Evolutionary conservation across 2,113 vertebrate species (phyloP).

Genomic region (Lethenteron reissneri): DNA sequence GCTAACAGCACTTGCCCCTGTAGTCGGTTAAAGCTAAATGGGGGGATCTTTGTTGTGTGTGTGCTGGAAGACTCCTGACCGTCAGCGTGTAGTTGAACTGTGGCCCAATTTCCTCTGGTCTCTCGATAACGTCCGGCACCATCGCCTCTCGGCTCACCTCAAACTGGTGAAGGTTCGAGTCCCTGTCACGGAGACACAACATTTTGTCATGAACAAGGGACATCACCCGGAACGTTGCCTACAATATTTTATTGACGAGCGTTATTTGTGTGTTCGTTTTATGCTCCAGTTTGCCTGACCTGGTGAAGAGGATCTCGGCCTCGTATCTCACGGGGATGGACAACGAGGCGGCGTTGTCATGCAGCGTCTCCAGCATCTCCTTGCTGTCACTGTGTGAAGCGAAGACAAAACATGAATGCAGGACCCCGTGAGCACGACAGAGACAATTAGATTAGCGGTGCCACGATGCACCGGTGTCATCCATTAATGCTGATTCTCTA

Average conservation of each 20-base stretch:
- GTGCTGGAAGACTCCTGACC: constrained; percentile 13
- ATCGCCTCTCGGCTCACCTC: constrained; percentile 30
- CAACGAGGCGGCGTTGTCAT: constrained; percentile 43
- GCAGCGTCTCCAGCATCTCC: constrained; percentile 33
- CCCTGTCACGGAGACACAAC: constrained; percentile 19
- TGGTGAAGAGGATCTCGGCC: constrained; percentile 65
- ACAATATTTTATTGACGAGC: no score
- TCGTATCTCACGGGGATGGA: constrained; percentile 49
- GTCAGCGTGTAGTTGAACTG: constrained; percentile 45
- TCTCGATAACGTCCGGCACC: constrained; percentile 20
- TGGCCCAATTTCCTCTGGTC: constrained; percentile 20
- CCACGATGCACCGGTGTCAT: neutral
- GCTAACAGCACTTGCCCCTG: no score
- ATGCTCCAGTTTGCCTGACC: constrained; percentile 22
- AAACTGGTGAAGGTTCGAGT: constrained; percentile 37
- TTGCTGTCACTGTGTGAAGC: constrained; percentile 42
- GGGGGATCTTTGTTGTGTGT: no score
- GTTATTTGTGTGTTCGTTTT: no score
- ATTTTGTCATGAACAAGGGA: no score
- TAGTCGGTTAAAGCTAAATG: no score
- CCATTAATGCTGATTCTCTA: neutral
- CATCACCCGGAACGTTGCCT: no score
- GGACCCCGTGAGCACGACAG: no score
- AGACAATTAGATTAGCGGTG: constrained; percentile 8
- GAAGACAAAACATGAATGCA: constrained; percentile 6